Evolutionary conservation across 2,113 vertebrate genomes (phyloP).

Genomic region (Athene noctua): DNA sequence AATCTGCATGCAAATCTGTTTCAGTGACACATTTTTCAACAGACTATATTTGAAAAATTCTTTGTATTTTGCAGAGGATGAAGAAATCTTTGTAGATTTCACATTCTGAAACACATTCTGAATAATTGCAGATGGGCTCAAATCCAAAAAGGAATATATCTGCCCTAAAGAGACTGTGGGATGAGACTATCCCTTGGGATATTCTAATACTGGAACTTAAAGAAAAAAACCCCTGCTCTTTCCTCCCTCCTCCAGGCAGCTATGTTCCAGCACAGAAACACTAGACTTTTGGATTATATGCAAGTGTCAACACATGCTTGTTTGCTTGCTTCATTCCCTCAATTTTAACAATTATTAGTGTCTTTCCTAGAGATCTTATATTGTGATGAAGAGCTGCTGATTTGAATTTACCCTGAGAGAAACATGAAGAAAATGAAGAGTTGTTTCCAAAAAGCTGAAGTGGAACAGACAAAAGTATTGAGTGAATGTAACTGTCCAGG

Average conservation of each 20-base stretch:
- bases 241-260: not conserved
- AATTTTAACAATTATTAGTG: not conserved
- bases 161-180: not conserved
- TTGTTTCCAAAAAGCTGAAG: not conserved
- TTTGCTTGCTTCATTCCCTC: not conserved
- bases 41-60: not conserved
- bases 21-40: not conserved
- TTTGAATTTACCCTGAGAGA: not conserved
- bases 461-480: not conserved
- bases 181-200: not conserved
- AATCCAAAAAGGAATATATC: not conserved
- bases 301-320: not conserved
- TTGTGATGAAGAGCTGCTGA: not conserved
- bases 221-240: not conserved
- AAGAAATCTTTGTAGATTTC: not conserved
- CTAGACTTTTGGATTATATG: not conserved
- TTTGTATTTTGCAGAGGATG: not conserved
- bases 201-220: not conserved
- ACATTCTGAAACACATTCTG: not conserved
- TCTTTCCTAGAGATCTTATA: not conserved
- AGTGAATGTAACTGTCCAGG: not conserved
- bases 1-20: not conserved
- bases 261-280: not conserved
- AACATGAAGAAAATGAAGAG: not conserved
- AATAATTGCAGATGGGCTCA: not conserved